Evolutionary conservation across 1,140 invertebrate genomes (phyloP), one percentile per base, ranked within the genome.

Genomic region (Theocolax elegans): DNA sequence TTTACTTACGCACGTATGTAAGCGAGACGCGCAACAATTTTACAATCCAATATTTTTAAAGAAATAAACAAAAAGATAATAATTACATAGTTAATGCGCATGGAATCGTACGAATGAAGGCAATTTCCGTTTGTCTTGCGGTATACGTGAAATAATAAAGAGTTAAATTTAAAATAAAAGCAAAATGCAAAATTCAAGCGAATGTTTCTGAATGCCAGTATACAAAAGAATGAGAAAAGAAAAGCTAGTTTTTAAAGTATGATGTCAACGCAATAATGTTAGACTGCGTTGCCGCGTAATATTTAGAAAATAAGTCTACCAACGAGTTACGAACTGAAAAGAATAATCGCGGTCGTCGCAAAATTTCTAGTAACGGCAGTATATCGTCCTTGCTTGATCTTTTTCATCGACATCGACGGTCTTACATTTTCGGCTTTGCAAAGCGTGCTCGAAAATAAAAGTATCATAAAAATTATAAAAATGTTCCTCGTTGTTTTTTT

Each of bases 221-320:
- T 7, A 48, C 3, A 58, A 58, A 60, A 60, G 29, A 59, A 56
- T 69, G 67, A 4, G n/a, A 40, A 53, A 62, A 10, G 25, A 46
- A n/a, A 67, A 54, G 12, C 66, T 77, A 74, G 59, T 72, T 74
- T 73, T 77, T 75, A 77, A 69, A 68, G 70, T 54, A 40, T 73
- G 78, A 27, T 17, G 31, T 9, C 75, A 76, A 75, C 72, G 71
- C 72, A 74, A 56, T 73, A 76, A 67, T 74, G 77, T 77, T 79
- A 77, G 76, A 75, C 77, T 68, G 67, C 68, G 63, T 79, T 75
- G 73, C 74, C 76, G 56, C 74, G 75, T 62, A 75, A 67, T 48
- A 23, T 59, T 38, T 69, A 77, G 51, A 31, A 72, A 74, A 77
- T 74, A 78, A 75, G 74, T 75, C 44, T 75, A 56, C 74, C 72